Evolutionary conservation across 1,140 invertebrate genomes (phyloP).

Genomic region (Melanaphis sacchari): DNA sequence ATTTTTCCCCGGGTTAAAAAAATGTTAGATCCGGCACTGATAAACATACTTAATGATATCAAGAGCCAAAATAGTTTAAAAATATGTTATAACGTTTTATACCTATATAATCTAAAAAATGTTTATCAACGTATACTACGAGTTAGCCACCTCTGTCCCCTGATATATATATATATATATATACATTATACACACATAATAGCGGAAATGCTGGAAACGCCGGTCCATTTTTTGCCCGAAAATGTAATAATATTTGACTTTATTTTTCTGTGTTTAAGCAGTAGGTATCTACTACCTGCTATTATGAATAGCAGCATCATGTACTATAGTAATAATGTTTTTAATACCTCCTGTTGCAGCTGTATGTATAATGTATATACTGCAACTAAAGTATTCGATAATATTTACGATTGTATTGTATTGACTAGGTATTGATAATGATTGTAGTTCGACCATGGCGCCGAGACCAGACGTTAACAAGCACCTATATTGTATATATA

Average conservation of each 20-base stretch:
- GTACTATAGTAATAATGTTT: neutral
- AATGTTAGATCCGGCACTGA: too few species aligned
- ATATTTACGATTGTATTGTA: neutral
- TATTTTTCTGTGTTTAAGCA: neutral
- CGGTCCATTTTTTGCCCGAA: neutral
- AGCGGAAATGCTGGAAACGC: too few species aligned
- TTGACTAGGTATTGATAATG: neutral
- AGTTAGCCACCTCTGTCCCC: too few species aligned
- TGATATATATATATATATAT: too few species aligned
- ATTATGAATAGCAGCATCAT: neutral
- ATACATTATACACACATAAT: neutral
- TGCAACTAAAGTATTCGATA: neutral
- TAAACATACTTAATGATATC: too few species aligned
- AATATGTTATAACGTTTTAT: too few species aligned
- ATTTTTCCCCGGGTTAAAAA: too few species aligned
- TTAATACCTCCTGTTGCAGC: neutral
- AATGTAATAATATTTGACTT: neutral
- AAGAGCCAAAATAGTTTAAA: too few species aligned
- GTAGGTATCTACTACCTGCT: too few species aligned
- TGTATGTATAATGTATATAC: neutral
- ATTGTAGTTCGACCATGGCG: neutral
- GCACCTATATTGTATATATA: neutral
- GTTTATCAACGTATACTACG: too few species aligned
- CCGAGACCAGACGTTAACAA: neutral
- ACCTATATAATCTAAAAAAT: too few species aligned